phyloP scores from a whole-genome alignment of 2,797 vertebrate genomes.

The Hybognathus amarus region DNA sequence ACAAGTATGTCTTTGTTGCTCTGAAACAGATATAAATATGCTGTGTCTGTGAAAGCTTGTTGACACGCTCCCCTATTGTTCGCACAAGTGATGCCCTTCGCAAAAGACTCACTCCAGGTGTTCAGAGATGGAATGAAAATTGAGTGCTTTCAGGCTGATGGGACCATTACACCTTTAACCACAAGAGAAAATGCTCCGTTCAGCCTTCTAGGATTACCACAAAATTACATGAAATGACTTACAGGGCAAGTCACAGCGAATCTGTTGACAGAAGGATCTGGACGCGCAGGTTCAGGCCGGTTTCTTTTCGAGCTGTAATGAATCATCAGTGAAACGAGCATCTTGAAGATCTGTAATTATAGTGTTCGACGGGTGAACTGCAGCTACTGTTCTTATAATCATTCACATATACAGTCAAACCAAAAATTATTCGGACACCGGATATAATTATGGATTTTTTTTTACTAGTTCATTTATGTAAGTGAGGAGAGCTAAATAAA shows the following conservation, averaged over 20 bases:
- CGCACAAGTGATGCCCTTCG: constrained; percentile 44
- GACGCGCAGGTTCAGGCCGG: constrained; percentile 57
- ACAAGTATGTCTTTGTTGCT: constrained; percentile 2
- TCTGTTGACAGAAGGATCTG: constrained; percentile 33
- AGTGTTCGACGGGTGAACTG: constrained; percentile 41
- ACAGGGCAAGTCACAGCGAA: constrained; percentile 40
- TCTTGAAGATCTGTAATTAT: constrained; percentile 53
- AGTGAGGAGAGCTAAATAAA: too few species aligned
- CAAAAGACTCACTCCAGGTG: constrained; percentile 57
- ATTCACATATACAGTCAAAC: constrained; percentile 2
- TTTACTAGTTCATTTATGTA: too few species aligned
- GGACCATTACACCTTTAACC: constrained; percentile 59
- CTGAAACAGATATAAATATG: neutral
- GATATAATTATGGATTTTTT: too few species aligned
- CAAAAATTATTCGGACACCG: too few species aligned
- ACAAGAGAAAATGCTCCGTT: constrained; percentile 53
- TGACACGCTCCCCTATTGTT: constrained; percentile 47
- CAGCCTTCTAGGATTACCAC: constrained; percentile 61
- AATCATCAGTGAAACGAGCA: constrained; percentile 49
- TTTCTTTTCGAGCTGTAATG: constrained; percentile 39
- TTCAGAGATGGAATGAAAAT: constrained; percentile 61
- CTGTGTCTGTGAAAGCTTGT: neutral
- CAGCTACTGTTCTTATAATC: constrained; percentile 49
- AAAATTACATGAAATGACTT: constrained; percentile 53
- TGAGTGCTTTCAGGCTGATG: constrained; percentile 59